Conservation (phyloP, 2,888 invertebrate species). For the Apamea sordens region DNA sequence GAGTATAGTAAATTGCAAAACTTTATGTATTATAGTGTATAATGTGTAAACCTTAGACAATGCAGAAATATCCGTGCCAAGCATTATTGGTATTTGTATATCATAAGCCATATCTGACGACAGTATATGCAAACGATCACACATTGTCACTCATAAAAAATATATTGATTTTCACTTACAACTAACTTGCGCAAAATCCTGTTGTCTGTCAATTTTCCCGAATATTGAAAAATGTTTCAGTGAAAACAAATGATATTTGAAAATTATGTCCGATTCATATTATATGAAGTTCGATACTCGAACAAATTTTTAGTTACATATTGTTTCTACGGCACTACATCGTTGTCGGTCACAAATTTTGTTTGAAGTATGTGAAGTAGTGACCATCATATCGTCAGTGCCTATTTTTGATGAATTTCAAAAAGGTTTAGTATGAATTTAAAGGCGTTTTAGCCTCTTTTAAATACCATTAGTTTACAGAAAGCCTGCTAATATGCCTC, state of each 20-base stretch:
- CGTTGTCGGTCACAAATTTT: too few relatives aligned
- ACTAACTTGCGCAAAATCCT: constrained; percentile 16
- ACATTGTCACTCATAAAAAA: constrained; percentile 24
- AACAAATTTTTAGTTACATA: neutral
- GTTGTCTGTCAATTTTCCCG: constrained; percentile 18
- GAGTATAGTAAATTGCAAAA: neutral
- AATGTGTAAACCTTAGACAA: neutral
- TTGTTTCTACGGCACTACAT: neutral
- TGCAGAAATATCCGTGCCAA: neutral
- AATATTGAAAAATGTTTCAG: constrained; percentile 14
- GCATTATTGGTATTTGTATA: neutral
- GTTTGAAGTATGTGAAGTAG: neutral
- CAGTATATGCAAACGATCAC: neutral
- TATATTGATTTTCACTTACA: constrained; percentile 38
- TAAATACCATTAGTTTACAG: neutral
- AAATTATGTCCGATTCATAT: constrained; percentile 27
- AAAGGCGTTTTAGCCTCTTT: neutral
- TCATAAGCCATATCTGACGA: neutral
- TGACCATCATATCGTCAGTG: neutral
- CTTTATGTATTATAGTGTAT: neutral
- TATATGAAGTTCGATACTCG: neutral
- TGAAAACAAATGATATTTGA: constrained; percentile 26
- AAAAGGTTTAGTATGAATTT: too few relatives aligned
- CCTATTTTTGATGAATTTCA: neutral
- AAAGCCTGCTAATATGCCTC: neutral